These are phyloP conservation scores for Cerceris rybyensis DNA, from an alignment of 2,888 invertebrate species.

Conservation along the genomic window DNA sequence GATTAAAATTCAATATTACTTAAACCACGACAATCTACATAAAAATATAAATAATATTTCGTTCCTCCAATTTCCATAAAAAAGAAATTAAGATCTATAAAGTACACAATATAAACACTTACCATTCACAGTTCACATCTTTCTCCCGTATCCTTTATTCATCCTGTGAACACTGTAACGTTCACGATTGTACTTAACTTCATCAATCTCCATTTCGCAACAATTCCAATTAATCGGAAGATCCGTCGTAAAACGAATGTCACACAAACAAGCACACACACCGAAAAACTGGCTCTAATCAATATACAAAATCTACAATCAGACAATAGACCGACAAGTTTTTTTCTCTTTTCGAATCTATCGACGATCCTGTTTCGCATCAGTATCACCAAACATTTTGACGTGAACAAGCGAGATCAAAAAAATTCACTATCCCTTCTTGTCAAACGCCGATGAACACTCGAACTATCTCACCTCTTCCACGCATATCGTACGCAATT, in stretches of 20 bases:
- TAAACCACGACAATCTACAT: no score
- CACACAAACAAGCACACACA: neutral
- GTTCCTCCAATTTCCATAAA: no score
- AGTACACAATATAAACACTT: no score
- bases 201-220: neutral
- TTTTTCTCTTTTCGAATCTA: neutral
- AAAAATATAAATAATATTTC: no score
- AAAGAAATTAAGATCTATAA: no score
- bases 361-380: slow-evolving; percentile 18
- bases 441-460: no score
- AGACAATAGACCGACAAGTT: slow-evolving; percentile 6
- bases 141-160: neutral
- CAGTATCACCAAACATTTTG: no score
- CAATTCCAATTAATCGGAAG: neutral
- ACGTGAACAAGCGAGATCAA: no score
- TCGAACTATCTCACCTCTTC: no score
- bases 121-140: neutral
- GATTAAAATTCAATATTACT: no score
- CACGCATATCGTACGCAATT: no score
- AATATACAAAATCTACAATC: slow-evolving; percentile 1
- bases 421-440: no score
- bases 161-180: neutral
- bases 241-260: neutral
- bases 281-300: neutral
- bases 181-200: neutral